Base-by-base conservation (phyloP, 1,140 invertebrate species). In the Meloidogyne hapla region DNA sequence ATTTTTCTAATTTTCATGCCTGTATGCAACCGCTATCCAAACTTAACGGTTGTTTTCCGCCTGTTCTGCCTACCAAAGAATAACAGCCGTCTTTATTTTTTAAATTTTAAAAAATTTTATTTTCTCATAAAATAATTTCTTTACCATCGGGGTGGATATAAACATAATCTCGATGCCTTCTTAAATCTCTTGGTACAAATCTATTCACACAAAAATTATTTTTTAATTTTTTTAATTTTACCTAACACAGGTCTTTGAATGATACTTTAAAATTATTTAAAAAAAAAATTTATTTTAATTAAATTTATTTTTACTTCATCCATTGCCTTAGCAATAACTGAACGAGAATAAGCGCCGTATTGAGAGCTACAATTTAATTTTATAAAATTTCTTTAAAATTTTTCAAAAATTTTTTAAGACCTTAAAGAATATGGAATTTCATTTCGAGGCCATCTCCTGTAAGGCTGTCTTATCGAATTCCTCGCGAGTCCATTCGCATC, bases 1-100 rank as follows among this genome's bases (percentile, higher is more conserved):
- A 66, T 40, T 33, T 66, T 33, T 33, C 33, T 33, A 40, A 66
- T 18, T 33, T 33, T n/a, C 9, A 42, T 28, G 79, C 75, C 77
- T 86, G 86, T 67, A 86, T 87, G 69, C 85, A 86, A 18, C 85
- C 85, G 21, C 77, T 77, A 77, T 86, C 85, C 68, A 86, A 66
- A 25, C 83, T 85, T 33, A 86, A 68, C 12, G 85, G 85, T 71
- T 86, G 85, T 33, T 75, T 69, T 68, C 74, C 74, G 26, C 74
- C 63, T 65, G 64, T 66, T 45, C 63, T 62, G 33, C 63, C 63
- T 38, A 75, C 63, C 25, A 68, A 48, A 0, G 63, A 75, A 12
- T 70, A 75, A 68, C 67, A 75, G 0, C 64, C 74, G 38, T 68
- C 67, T 75, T 65, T 26, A 38, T 38, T 12, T 12, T 63, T 15